phyloP scores from a whole-genome alignment of 2,888 invertebrate species.

The Hyposoter didymator region DNA sequence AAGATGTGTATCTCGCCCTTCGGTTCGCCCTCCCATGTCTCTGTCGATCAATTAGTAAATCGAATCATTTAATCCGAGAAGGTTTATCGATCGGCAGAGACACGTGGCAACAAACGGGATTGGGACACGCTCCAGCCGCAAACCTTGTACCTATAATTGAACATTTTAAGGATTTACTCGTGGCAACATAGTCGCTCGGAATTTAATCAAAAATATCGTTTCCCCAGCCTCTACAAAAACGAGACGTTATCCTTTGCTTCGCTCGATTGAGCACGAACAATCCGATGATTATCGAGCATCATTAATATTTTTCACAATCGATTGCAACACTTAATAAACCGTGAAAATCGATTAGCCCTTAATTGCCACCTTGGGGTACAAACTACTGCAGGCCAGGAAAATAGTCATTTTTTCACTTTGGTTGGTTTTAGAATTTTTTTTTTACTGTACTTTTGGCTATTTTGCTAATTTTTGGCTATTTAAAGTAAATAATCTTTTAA shows the following conservation, averaged over 20 bases:
- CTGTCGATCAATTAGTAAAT: constrained; percentile 50
- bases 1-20: constrained; percentile 11
- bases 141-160: constrained; percentile 38
- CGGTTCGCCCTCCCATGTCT: neutral
- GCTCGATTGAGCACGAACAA: neutral
- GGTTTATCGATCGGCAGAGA: constrained; percentile 37
- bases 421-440: too few relatives aligned
- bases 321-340: too few relatives aligned
- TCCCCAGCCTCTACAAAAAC: neutral
- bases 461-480: too few relatives aligned
- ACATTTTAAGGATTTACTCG: constrained; percentile 33
- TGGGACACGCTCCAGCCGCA: constrained; percentile 27
- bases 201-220: constrained; percentile 13
- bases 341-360: neutral
- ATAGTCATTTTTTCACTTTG: too few relatives aligned
- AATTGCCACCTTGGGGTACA: too few relatives aligned
- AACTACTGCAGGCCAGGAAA: too few relatives aligned
- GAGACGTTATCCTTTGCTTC: neutral
- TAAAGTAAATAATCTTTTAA: too few relatives aligned
- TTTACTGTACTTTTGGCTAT: too few relatives aligned
- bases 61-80: constrained; percentile 45
- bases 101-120: constrained; percentile 37
- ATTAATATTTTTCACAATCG: neutral
- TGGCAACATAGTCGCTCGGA: neutral
- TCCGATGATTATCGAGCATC: neutral